These are phyloP conservation scores for Gallinago stenura DNA, from an alignment of 2,797 vertebrate species.

Conservation along the genomic window DNA sequence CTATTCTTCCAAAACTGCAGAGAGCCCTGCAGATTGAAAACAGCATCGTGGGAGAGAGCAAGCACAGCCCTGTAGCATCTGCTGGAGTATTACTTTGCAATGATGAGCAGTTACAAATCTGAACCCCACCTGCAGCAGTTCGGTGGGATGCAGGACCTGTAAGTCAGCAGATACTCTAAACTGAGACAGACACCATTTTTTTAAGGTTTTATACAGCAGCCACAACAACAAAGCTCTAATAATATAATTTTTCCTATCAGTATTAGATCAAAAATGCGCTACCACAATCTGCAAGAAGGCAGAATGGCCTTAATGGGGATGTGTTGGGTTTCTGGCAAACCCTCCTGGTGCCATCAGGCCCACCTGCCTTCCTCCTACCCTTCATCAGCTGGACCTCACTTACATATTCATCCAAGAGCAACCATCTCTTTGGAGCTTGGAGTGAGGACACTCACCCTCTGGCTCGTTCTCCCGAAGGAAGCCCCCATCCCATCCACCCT, in stretches of 20 bases:
- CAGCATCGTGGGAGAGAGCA: not conserved
- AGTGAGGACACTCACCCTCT: not conserved
- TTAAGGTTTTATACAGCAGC: not conserved
- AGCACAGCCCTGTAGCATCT: accelerated
- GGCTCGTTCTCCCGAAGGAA: not conserved
- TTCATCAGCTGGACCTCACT: not conserved
- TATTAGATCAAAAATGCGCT: not conserved
- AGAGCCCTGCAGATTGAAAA: not conserved
- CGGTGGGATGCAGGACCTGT: not conserved
- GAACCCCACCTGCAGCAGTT: not conserved
- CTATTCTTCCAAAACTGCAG: not conserved
- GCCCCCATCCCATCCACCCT: not conserved
- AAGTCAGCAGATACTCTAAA: not conserved
- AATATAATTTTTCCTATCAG: accelerated
- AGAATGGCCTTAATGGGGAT: not conserved
- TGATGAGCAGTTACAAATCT: accelerated
- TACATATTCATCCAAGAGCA: not conserved
- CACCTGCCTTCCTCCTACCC: not conserved
- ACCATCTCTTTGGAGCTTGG: not conserved
- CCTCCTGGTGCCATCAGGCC: not conserved
- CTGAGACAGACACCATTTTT: not conserved
- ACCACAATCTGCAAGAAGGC: not conserved
- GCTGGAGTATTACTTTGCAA: not conserved
- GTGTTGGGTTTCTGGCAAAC: not conserved
- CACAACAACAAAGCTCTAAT: not conserved